Conservation (phyloP, 2,797 vertebrate genomes). For the Danio choprae region DNA sequence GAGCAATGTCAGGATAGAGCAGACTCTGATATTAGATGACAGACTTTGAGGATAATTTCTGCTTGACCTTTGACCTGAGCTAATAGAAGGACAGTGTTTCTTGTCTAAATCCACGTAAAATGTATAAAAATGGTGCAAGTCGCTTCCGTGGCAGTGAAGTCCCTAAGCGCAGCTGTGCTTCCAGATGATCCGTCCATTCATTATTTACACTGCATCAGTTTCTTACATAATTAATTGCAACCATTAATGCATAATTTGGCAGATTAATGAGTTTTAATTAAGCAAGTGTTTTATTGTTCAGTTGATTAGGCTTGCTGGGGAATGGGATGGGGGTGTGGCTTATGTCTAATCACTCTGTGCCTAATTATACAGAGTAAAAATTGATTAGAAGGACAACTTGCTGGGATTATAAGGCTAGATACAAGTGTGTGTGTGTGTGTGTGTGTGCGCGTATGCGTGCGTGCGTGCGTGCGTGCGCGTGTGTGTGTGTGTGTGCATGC, state of each 20-base stretch:
- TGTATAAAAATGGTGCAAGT: neutral
- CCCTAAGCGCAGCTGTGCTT: constrained; percentile 64
- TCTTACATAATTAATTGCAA: constrained; percentile 73
- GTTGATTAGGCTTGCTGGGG: constrained; percentile 69
- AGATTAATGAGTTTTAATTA: constrained; percentile 77
- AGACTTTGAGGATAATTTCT: neutral
- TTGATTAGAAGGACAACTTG: constrained; percentile 21
- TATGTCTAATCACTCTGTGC: constrained; percentile 64
- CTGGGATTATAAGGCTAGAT: constrained; percentile 7
- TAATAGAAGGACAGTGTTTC: constrained; percentile 4
- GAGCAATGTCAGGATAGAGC: neutral
- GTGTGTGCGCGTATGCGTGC: too few species aligned
- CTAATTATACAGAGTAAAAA: constrained; percentile 60
- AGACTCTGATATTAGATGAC: neutral
- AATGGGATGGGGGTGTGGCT: constrained; percentile 66
- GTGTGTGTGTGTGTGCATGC: neutral
- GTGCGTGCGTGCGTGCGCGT: neutral
- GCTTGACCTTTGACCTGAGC: neutral
- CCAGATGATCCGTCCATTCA: constrained; percentile 54
- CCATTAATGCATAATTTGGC: constrained; percentile 70
- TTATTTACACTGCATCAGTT: constrained; percentile 73
- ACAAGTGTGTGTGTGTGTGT: neutral
- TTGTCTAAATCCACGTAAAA: constrained; percentile 10
- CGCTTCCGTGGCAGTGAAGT: neutral
- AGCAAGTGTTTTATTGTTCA: constrained; percentile 70